These are phyloP conservation scores for Alethe castanea DNA, from an alignment of 2,113 vertebrate genomes.

Conservation along the genomic window DNA sequence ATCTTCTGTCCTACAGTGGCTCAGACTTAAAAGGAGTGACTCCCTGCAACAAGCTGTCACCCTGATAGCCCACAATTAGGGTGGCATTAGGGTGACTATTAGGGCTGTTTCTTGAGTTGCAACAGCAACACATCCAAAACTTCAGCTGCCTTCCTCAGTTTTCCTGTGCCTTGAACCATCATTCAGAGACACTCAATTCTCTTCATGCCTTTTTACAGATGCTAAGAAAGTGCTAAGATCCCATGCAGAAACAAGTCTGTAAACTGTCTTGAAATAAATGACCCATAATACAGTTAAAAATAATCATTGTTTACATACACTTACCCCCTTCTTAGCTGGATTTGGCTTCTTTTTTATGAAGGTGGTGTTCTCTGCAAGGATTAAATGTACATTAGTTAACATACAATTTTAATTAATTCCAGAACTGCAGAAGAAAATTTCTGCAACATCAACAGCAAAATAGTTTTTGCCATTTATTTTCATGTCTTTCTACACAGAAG, in stretches of 20 bases:
- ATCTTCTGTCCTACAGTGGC: background rate
- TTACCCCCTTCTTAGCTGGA: conserved; percentile 76
- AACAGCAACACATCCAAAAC: background rate
- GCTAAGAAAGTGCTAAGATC: background rate
- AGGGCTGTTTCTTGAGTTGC: background rate
- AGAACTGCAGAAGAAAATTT: background rate
- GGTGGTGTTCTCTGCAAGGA: conserved; percentile 70
- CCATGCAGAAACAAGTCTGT: background rate
- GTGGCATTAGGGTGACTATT: background rate
- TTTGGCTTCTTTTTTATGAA: conserved; percentile 81
- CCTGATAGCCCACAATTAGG: background rate
- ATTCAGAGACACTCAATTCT: background rate
- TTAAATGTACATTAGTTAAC: background rate
- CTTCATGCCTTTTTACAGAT: background rate
- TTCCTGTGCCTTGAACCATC: background rate
- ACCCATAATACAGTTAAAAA: background rate
- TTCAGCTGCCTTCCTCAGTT: background rate
- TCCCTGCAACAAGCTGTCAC: background rate
- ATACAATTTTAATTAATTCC: background rate
- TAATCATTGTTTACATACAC: background rate
- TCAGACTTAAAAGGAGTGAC: background rate
- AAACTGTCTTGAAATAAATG: background rate
- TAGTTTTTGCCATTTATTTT: background rate
- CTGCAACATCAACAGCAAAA: background rate
- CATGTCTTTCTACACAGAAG: background rate